A percentile compares a stretch with the other conserved stretches of the same genome.
These are phyloP conservation scores for Candoia aspera DNA, from an alignment of 2,113 vertebrate genomes.

Conservation along the genomic window DNA sequence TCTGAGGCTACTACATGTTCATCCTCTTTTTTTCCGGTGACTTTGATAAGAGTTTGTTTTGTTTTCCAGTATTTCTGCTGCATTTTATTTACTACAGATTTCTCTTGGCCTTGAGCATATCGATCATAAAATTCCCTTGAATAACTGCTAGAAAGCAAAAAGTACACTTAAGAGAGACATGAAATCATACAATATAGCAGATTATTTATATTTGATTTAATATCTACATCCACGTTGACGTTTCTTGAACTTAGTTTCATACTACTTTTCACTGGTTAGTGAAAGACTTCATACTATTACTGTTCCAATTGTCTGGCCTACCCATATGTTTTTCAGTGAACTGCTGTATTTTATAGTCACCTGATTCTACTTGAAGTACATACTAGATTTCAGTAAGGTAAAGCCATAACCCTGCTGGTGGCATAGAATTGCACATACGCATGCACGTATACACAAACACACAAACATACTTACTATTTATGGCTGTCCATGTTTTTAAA, in stretches of 20 bases:
- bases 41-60: constrained; percentile 95
- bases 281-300: neutral
- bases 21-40: constrained; percentile 95
- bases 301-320: neutral
- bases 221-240: neutral
- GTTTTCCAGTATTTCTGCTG: constrained; percentile 98
- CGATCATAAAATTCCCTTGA: constrained; percentile 87
- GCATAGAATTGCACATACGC: neutral
- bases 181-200: neutral
- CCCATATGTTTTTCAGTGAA: neutral
- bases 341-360: neutral
- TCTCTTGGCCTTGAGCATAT: constrained; percentile 87
- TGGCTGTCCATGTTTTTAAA: constrained; percentile 76
- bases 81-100: constrained; percentile 95
- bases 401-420: neutral
- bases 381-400: neutral
- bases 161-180: constrained; percentile 8
- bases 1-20: constrained; percentile 95
- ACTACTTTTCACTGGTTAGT: neutral
- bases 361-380: neutral
- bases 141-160: constrained; percentile 75
- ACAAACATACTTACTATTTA: constrained; percentile 74
- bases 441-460: neutral
- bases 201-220: neutral
- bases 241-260: neutral